These are phyloP conservation scores for Coenobita brevimanus DNA, from an alignment of 1,140 invertebrate genomes.

Conservation along the genomic window DNA sequence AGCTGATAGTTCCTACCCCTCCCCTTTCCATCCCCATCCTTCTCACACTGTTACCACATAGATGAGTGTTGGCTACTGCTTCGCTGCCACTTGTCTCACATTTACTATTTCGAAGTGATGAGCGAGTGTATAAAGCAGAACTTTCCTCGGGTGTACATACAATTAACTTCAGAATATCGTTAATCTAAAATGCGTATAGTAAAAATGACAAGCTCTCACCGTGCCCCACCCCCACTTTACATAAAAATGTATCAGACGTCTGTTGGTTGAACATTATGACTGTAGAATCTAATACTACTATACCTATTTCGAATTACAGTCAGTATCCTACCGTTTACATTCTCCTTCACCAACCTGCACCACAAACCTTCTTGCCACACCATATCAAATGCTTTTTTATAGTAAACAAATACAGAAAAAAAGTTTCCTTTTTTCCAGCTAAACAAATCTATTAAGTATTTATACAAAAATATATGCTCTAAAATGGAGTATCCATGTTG, in stretches of 20 bases:
- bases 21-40: too few species aligned
- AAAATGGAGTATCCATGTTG: too few species aligned
- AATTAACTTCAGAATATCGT: background rate
- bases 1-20: too few species aligned
- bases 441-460: conserved; percentile 12
- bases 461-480: background rate
- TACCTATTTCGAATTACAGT: too few species aligned
- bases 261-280: too few species aligned
- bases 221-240: background rate
- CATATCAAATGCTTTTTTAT: conserved; percentile 5
- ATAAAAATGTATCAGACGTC: background rate
- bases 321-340: background rate
- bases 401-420: background rate
- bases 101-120: too few species aligned
- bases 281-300: too few species aligned
- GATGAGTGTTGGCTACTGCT: too few species aligned
- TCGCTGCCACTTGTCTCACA: too few species aligned
- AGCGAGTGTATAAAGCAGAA: too few species aligned
- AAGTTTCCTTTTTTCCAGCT: background rate
- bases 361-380: background rate
- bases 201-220: background rate
- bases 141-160: too few species aligned
- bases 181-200: background rate
- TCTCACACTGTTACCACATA: too few species aligned
- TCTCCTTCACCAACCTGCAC: background rate